phyloP scores from a whole-genome alignment of 2,113 vertebrate genomes.

The Dicrurus megarhynchus region DNA sequence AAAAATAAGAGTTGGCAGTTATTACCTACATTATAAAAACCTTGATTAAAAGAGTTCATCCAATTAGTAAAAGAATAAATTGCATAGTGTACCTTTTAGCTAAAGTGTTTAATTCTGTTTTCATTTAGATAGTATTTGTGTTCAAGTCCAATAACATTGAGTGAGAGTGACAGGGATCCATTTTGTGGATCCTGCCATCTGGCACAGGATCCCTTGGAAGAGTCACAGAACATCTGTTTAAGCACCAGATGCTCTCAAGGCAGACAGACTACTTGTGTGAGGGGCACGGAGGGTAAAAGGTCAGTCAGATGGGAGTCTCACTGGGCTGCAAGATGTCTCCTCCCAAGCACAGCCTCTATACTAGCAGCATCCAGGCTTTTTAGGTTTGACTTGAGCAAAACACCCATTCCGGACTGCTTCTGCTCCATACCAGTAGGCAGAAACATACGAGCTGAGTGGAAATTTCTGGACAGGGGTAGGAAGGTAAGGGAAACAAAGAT shows the following conservation, averaged over 20 bases:
- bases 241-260: neutral
- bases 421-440: neutral
- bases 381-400: neutral
- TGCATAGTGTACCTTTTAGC: neutral
- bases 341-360: neutral
- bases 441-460: neutral
- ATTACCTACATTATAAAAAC: neutral
- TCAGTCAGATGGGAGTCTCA: neutral
- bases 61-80: conserved; percentile 8
- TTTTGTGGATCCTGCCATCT: neutral
- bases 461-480: neutral
- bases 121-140: neutral
- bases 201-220: neutral
- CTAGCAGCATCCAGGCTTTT: neutral
- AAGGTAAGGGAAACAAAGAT: neutral
- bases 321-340: neutral
- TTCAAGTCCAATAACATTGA: neutral
- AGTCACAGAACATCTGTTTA: neutral
- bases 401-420: neutral
- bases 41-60: neutral
- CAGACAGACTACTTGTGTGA: neutral
- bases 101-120: neutral
- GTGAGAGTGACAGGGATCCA: neutral
- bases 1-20: neutral
- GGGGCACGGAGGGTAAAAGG: neutral